phyloP scores from a whole-genome alignment of 2,888 invertebrate genomes.

The Himalopsyche tibetana region DNA sequence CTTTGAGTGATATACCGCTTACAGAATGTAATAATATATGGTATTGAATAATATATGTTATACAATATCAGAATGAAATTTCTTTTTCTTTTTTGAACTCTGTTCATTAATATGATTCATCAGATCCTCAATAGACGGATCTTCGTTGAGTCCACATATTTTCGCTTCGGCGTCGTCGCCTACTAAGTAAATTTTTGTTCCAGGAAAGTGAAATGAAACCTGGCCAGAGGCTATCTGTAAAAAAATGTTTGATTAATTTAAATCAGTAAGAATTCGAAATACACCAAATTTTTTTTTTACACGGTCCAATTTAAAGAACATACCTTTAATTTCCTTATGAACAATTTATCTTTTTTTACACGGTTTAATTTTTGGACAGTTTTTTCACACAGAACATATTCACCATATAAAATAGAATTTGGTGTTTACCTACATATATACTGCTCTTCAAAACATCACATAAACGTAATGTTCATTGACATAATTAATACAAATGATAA shows the following conservation, averaged over 20 bases:
- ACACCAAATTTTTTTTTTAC: too few species aligned
- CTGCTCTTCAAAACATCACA: too few species aligned
- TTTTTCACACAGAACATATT: too few species aligned
- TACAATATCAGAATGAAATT: constrained; percentile 71
- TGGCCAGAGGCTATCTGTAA: constrained; percentile 82
- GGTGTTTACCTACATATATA: too few species aligned
- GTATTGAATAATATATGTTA: not conserved
- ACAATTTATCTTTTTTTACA: too few species aligned
- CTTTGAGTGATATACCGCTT: constrained; percentile 41
- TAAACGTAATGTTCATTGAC: too few species aligned
- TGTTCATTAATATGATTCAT: constrained; percentile 73
- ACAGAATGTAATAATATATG: not conserved
- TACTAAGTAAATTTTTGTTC: constrained; percentile 81
- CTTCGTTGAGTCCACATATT: constrained; percentile 75
- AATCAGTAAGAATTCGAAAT: not conserved
- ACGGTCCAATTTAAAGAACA: too few species aligned
- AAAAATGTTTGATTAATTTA: not conserved
- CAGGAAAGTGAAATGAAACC: constrained; percentile 83
- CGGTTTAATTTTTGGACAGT: too few species aligned
- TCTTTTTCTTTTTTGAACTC: constrained; percentile 72
- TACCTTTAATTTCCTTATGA: too few species aligned
- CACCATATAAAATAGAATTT: too few species aligned
- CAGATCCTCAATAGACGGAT: constrained; percentile 77
- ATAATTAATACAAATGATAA: not conserved
- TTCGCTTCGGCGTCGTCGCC: constrained; percentile 79